These are phyloP conservation scores for Amphiura filiformis DNA, from an alignment of 35 echinoderm and acorn worm species.

Conservation along the genomic window DNA sequence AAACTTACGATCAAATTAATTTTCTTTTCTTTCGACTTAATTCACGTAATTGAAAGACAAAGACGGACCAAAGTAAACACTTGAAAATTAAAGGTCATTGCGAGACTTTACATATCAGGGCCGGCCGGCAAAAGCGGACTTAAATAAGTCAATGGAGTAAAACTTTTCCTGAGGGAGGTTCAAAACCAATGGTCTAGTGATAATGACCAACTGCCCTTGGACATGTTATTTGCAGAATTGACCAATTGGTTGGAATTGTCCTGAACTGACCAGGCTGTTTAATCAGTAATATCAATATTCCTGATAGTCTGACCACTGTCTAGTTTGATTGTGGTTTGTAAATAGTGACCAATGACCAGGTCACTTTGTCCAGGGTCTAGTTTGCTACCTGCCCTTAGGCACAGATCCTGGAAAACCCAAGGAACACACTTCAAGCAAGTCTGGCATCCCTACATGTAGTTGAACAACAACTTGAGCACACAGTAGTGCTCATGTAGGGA, in stretches of 20 bases:
- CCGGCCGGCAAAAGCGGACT: neutral
- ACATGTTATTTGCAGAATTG: neutral
- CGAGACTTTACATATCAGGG: neutral
- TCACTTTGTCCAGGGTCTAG: neutral
- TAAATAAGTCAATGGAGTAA: neutral
- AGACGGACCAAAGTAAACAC: too few species aligned
- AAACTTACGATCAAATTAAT: too few species aligned
- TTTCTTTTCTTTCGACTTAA: too few species aligned
- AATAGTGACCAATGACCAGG: too few species aligned
- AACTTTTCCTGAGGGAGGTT: neutral
- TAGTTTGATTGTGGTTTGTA: neutral
- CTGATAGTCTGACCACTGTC: constrained; percentile 1
- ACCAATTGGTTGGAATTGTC: neutral
- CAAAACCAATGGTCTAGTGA: neutral
- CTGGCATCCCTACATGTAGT: neutral
- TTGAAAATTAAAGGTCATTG: neutral
- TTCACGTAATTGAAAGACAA: too few species aligned
- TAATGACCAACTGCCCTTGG: neutral
- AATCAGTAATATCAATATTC: neutral
- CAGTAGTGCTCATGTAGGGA: too few species aligned
- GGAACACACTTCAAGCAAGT: neutral
- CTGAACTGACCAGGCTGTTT: neutral
- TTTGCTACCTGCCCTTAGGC: neutral
- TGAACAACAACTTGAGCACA: neutral
- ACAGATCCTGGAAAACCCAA: neutral